Percentiles rank a stretch among this genome's conserved stretches.
phyloP scores from a whole-genome alignment of 2,888 invertebrate genomes.

The Smittia sp. region DNA sequence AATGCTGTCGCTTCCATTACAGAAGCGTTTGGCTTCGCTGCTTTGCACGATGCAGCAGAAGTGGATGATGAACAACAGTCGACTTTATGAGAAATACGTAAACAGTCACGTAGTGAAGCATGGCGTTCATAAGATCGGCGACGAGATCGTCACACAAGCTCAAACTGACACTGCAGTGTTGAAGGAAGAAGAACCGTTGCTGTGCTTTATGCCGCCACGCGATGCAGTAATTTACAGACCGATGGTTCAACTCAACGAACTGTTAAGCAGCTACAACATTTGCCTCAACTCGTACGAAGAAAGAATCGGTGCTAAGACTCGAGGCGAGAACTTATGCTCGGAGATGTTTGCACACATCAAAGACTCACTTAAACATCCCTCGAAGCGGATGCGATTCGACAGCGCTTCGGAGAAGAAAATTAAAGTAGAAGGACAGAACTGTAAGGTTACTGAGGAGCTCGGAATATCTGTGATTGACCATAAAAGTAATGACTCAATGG shows the following conservation, averaged over 20 bases:
- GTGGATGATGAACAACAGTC: slow-evolving; percentile 64
- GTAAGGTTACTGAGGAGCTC: not conserved
- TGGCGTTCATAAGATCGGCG: slow-evolving; percentile 11
- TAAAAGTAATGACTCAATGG: slow-evolving; percentile 38
- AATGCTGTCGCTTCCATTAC: slow-evolving; percentile 66
- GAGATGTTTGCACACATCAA: slow-evolving; percentile 45
- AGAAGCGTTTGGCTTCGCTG: slow-evolving; percentile 68
- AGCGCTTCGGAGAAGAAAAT: slow-evolving; percentile 59
- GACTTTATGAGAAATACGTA: slow-evolving; percentile 44
- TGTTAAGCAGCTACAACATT: slow-evolving; percentile 72
- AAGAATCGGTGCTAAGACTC: slow-evolving; percentile 61
- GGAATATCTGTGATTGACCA: slow-evolving; percentile 8
- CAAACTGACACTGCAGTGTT: slow-evolving; percentile 16
- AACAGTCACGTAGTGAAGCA: slow-evolving; percentile 13
- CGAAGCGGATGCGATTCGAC: slow-evolving; percentile 59
- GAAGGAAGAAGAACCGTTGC: slow-evolving; percentile 46
- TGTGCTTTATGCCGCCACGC: slow-evolving; percentile 57
- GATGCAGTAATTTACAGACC: slow-evolving; percentile 68
- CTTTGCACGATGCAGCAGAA: slow-evolving; percentile 70
- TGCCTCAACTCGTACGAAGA: slow-evolving; percentile 75
- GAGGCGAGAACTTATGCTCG: slow-evolving; percentile 53
- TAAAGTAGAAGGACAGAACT: slow-evolving; percentile 46
- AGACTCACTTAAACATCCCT: slow-evolving; percentile 45
- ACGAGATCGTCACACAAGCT: slow-evolving; percentile 24
- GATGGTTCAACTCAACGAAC: slow-evolving; percentile 70